Evolutionary conservation across 1,140 invertebrate genomes (phyloP).

Genomic region (Aphaenogaster floridana): DNA sequence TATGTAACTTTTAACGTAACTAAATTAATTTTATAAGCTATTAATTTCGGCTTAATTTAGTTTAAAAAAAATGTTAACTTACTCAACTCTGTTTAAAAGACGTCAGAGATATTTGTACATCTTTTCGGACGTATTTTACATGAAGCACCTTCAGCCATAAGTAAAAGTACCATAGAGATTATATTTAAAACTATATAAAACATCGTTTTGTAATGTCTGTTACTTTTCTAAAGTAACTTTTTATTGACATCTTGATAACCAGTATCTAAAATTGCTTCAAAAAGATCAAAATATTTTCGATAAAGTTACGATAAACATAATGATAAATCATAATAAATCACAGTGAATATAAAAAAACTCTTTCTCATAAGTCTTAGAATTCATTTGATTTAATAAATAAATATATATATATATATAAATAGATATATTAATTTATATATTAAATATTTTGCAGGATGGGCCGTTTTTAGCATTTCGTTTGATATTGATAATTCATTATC

Average conservation of each 20-base stretch:
- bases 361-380: not conserved
- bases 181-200: not conserved
- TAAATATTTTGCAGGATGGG: constrained; percentile 88
- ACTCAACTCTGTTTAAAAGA: not conserved
- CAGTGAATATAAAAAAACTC: not conserved
- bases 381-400: constrained; percentile 27
- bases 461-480: constrained; percentile 94
- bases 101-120: not conserved
- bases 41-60: too few species aligned
- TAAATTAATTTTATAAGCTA: too few species aligned
- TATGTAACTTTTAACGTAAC: too few species aligned
- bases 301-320: not conserved
- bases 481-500: constrained; percentile 94
- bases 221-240: not conserved
- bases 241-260: not conserved
- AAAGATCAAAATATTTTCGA: not conserved
- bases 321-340: not conserved
- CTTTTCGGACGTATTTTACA: too few species aligned
- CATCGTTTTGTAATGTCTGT: not conserved
- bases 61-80: too few species aligned
- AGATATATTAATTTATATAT: not conserved
- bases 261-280: not conserved
- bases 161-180: not conserved
- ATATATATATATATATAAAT: not conserved
- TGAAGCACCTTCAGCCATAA: not conserved